These are phyloP conservation scores for Orius laevigatus DNA, from an alignment of 1,140 invertebrate genomes.

Conservation along the genomic window DNA sequence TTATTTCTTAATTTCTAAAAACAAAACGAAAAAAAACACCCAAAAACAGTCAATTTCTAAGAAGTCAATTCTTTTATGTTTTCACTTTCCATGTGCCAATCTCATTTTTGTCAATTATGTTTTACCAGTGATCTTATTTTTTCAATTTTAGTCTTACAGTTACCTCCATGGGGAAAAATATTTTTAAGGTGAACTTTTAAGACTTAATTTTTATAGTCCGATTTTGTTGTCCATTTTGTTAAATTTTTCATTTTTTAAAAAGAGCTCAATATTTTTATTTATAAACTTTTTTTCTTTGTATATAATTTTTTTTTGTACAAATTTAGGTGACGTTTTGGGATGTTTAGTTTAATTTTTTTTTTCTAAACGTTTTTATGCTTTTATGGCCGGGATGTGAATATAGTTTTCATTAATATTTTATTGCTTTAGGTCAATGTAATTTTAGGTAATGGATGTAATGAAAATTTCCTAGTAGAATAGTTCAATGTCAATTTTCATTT, in stretches of 20 bases:
- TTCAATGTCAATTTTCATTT: conserved; percentile 2
- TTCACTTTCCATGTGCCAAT: no score
- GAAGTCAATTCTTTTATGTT: no score
- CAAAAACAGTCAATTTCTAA: no score
- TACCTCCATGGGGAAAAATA: no score
- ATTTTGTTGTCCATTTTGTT: conserved; percentile 5
- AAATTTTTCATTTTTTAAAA: background rate
- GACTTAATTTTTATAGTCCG: background rate
- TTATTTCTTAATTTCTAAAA: no score
- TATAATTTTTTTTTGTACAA: conserved; percentile 3
- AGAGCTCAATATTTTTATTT: conserved; percentile 3
- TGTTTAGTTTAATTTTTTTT: conserved; percentile 8
- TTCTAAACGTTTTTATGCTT: conserved; percentile 10
- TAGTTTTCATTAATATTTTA: conserved; percentile 4
- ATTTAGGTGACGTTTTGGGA: conserved; percentile 4
- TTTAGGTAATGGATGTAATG: conserved; percentile 9
- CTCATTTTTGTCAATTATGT: no score
- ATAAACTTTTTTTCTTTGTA: background rate
- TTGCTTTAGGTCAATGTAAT: conserved; percentile 13
- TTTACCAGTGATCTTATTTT: no score
- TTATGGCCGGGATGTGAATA: conserved; percentile 10
- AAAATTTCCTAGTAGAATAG: conserved; percentile 9
- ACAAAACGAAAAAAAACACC: no score
- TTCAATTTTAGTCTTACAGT: no score
- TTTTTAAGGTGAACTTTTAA: no score